A percentile compares a stretch with the other conserved stretches of the same genome.
phyloP scores from a whole-genome alignment of 1,140 invertebrate genomes.

The Zaprionus taronus region DNA sequence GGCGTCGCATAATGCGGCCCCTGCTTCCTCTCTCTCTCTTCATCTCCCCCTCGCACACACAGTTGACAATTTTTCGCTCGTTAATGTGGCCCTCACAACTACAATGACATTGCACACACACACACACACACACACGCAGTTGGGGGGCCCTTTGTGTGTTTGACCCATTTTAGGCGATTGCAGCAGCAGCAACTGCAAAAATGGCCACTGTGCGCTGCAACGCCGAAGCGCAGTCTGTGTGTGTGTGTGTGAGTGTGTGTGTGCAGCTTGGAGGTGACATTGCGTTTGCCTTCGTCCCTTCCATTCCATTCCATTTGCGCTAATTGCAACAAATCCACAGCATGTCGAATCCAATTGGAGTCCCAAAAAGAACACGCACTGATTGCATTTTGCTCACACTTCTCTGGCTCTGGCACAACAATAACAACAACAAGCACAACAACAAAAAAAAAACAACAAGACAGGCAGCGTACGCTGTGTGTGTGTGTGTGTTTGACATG shows the following conservation, averaged over 20 bases:
- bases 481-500: neutral
- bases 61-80: slow-evolving; percentile 14
- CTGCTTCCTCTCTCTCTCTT: too few relatives aligned
- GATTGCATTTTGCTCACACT: neutral
- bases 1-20: slow-evolving; percentile 33
- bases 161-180: slow-evolving; percentile 55
- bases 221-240: neutral
- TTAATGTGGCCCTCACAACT: slow-evolving; percentile 46
- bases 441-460: slow-evolving; percentile 26
- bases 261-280: slow-evolving; percentile 22
- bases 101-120: slow-evolving; percentile 31
- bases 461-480: neutral
- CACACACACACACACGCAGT: slow-evolving; percentile 8
- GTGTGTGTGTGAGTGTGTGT: neutral
- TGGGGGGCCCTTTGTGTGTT: slow-evolving; percentile 45
- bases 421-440: neutral
- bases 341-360: slow-evolving; percentile 14
- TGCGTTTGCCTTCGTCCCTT: slow-evolving; percentile 2
- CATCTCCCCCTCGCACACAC: slow-evolving; percentile 2
- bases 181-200: slow-evolving; percentile 24
- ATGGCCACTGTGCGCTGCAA: slow-evolving; percentile 13
- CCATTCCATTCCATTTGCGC: slow-evolving; percentile 12
- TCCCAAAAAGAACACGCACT: neutral
- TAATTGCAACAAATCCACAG: slow-evolving; percentile 5
- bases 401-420: neutral